Conservation (phyloP, 2,797 vertebrate genomes). For the Tamandua tetradactyla region DNA sequence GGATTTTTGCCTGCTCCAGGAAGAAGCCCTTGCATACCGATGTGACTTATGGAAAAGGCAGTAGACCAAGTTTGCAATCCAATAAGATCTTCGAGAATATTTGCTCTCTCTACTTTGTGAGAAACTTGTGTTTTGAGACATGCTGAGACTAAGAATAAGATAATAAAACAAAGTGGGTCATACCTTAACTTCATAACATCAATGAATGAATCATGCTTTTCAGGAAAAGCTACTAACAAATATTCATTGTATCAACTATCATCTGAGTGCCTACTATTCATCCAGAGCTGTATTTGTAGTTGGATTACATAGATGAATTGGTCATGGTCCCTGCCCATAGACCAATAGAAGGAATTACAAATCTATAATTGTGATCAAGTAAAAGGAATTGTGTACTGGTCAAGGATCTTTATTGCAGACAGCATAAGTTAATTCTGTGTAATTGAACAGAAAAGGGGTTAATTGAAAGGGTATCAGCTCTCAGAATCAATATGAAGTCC, state of each 20-base stretch:
- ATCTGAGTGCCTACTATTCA: neutral
- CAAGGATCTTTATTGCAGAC: neutral
- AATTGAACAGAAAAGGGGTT: neutral
- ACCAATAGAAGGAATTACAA: neutral
- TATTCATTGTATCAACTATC: neutral
- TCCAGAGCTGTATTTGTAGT: neutral
- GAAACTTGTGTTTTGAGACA: neutral
- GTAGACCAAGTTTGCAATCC: neutral
- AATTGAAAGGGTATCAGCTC: neutral
- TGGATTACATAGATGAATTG: neutral
- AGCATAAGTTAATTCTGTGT: neutral
- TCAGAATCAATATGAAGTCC: neutral
- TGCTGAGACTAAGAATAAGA: constrained; percentile 23
- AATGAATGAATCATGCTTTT: neutral
- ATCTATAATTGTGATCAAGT: neutral
- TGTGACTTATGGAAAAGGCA: neutral
- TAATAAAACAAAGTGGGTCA: neutral
- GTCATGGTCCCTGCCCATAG: neutral
- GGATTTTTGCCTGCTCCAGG: neutral
- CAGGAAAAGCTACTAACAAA: neutral
- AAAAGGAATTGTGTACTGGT: neutral
- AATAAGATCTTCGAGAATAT: neutral
- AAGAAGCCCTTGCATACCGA: neutral
- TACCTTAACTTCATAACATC: neutral
- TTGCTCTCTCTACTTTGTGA: neutral